phyloP scores from a whole-genome alignment of 2,797 vertebrate genomes.

The Trichosurus vulpecula region DNA sequence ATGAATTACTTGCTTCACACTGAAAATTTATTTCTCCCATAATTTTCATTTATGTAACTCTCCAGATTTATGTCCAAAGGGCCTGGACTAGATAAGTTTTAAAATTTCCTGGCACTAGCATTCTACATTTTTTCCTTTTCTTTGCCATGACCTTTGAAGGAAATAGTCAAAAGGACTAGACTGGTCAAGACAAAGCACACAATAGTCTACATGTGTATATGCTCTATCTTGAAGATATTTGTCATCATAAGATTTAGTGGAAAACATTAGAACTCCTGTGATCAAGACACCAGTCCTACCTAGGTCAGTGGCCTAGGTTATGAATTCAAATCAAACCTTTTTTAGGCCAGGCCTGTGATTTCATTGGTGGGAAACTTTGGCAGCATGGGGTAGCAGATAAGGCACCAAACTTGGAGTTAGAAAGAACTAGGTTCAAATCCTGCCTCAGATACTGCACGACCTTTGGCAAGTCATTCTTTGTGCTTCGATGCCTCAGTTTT shows the following conservation, averaged over 20 bases:
- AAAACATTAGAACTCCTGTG: not conserved
- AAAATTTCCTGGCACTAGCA: not conserved
- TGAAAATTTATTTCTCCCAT: not conserved
- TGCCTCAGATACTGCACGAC: not conserved
- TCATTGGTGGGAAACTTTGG: not conserved
- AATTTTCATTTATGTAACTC: not conserved
- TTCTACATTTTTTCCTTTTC: not conserved
- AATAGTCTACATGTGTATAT: not conserved
- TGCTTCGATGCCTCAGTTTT: not conserved
- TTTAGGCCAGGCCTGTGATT: not conserved
- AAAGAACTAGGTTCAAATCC: not conserved
- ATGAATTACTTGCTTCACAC: not conserved
- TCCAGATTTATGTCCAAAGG: not conserved
- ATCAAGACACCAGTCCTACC: not conserved
- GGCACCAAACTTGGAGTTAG: not conserved
- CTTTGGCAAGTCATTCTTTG: not conserved
- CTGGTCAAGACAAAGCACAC: not conserved
- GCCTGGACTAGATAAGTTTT: not conserved
- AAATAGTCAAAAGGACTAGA: slow-evolving; percentile 23
- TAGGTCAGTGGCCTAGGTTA: not conserved
- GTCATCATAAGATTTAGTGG: not conserved
- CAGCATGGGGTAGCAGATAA: not conserved
- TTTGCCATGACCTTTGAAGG: not conserved
- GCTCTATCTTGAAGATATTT: not conserved
- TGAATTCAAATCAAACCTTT: not conserved